Evolutionary conservation across 2,888 invertebrate species (phyloP).

Genomic region (Drosophila longiperda): DNA sequence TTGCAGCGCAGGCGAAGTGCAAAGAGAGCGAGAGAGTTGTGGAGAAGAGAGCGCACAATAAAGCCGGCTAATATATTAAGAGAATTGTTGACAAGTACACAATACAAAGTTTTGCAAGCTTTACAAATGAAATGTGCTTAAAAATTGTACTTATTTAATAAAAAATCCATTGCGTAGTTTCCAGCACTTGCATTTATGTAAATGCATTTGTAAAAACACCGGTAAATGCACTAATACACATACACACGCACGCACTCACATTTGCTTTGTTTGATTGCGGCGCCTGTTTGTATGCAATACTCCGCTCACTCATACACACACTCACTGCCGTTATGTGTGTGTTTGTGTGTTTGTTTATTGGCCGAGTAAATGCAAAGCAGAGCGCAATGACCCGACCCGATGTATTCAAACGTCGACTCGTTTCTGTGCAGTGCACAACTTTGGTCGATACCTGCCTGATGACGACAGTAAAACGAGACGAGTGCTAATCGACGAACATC

Average conservation of each 20-base stretch:
- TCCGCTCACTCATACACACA: constrained; percentile 17
- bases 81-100: constrained; percentile 11
- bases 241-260: constrained; percentile 4
- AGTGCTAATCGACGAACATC: constrained; percentile 43
- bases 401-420: constrained; percentile 83
- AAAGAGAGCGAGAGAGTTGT: constrained; percentile 11
- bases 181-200: background rate
- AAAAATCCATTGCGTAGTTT: background rate
- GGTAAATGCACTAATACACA: constrained; percentile 15
- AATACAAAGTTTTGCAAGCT: constrained; percentile 5
- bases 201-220: constrained; percentile 4
- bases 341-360: constrained; percentile 23
- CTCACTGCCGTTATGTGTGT: constrained; percentile 3
- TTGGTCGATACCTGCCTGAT: constrained; percentile 57
- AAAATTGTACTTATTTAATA: background rate
- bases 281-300: constrained; percentile 59
- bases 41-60: constrained; percentile 29
- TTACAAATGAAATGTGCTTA: constrained; percentile 13
- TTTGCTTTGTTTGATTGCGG: constrained; percentile 22
- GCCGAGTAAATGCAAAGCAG: constrained; percentile 60
- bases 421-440: constrained; percentile 76
- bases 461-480: constrained; percentile 41
- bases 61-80: constrained; percentile 59
- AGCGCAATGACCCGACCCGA: constrained; percentile 83
- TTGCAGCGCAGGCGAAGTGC: constrained; percentile 65